A percentile compares a stretch with the other conserved stretches of the same genome.
Conservation (phyloP, 2,113 vertebrate species). For the Pitta sordida region DNA sequence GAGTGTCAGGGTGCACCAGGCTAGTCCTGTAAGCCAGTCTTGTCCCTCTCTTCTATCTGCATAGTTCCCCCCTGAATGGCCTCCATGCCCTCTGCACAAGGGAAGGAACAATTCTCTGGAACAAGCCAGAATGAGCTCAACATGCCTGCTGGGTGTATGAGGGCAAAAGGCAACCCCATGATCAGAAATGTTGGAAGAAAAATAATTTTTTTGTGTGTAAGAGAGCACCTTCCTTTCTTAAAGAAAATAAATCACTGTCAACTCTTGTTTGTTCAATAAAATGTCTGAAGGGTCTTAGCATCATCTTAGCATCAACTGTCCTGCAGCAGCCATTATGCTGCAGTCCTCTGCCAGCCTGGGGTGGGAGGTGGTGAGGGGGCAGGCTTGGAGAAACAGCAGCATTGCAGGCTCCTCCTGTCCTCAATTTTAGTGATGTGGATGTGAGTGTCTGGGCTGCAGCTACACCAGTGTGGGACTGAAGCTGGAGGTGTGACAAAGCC, state of each 20-base stretch:
- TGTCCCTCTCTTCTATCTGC: not conserved
- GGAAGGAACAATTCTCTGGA: not conserved
- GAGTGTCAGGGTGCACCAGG: not conserved
- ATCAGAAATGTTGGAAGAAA: not conserved
- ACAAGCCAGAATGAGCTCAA: not conserved
- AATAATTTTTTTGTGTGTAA: not conserved
- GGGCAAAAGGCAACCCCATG: not conserved
- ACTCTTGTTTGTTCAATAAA: conserved; percentile 10
- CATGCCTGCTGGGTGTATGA: not conserved
- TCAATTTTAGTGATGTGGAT: not conserved
- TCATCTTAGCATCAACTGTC: not conserved
- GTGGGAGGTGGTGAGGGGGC: fast-evolving
- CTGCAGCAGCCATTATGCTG: not conserved
- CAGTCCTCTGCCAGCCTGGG: not conserved
- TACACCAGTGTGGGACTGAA: not conserved
- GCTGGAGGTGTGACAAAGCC: not conserved
- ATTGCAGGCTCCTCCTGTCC: not conserved
- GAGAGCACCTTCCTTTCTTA: not conserved
- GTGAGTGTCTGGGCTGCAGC: fast-evolving
- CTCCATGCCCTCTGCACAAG: not conserved
- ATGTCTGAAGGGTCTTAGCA: not conserved
- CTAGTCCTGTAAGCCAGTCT: fast-evolving
- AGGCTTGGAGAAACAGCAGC: not conserved
- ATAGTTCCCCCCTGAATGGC: not conserved
- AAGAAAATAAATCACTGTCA: not conserved